Evolutionary conservation across 2,888 invertebrate genomes (phyloP).

Genomic region (Pollenia angustigena): DNA sequence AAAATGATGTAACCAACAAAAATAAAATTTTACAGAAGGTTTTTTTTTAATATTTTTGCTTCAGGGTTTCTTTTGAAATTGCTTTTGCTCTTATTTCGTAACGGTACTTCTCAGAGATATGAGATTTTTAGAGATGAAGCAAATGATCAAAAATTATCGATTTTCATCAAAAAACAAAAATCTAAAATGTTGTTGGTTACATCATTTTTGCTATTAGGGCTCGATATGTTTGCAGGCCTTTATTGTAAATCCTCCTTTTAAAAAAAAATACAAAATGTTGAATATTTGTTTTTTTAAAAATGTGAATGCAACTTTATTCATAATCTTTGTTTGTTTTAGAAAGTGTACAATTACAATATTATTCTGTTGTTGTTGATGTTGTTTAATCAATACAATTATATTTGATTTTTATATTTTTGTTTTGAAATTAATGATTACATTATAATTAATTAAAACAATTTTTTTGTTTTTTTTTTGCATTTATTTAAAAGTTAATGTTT

Average conservation of each 20-base stretch:
- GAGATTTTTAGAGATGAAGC: no score
- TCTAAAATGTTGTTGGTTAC: no score
- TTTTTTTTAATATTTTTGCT: no score
- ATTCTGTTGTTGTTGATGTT: conserved; percentile 72
- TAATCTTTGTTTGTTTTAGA: conserved; percentile 76
- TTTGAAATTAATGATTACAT: conserved; percentile 77
- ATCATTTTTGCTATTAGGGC: no score
- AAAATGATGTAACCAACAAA: no score
- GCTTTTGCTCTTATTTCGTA: no score
- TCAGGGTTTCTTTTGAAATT: no score
- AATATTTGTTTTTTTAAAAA: conserved; percentile 78
- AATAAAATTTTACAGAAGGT: no score
- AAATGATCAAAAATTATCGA: no score
- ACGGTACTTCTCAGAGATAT: no score
- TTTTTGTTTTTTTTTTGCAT: conserved; percentile 46
- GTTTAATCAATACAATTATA: conserved; percentile 71
- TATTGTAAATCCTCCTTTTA: background rate
- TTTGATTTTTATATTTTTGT: conserved; percentile 63
- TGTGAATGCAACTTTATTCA: conserved; percentile 83
- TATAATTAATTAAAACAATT: conserved; percentile 80
- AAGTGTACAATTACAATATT: conserved; percentile 77
- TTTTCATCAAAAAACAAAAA: no score
- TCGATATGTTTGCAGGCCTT: background rate
- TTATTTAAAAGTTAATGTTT: conserved; percentile 71
- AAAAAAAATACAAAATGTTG: background rate